Evolutionary conservation across 2,888 invertebrate species (phyloP).

Genomic region (Chouioia cunea): DNA sequence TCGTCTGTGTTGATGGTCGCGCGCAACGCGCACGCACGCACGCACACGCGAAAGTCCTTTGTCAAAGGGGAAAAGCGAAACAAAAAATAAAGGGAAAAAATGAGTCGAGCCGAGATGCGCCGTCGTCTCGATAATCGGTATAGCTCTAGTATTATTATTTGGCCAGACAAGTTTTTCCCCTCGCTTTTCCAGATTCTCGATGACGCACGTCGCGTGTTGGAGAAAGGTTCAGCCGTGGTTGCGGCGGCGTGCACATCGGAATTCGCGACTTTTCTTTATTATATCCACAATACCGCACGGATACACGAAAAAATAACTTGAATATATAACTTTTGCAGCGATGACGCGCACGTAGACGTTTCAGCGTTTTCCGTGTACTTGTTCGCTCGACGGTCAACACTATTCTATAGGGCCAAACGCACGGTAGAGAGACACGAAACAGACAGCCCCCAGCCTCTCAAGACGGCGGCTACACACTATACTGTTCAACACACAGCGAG

Average conservation of each 20-base stretch:
- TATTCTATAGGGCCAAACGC: background rate
- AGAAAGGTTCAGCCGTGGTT: background rate
- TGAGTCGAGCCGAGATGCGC: too few species aligned
- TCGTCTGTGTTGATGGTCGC: background rate
- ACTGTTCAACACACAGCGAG: too few species aligned
- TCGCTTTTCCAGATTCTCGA: too few species aligned
- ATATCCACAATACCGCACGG: background rate
- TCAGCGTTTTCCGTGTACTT: background rate
- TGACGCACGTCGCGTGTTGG: background rate
- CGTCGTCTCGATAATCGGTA: too few species aligned
- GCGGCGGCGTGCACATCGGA: background rate
- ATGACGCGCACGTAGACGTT: background rate
- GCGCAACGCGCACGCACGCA: slow-evolving; percentile 13
- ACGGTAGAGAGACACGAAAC: slow-evolving; percentile 1
- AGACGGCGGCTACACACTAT: too few species aligned
- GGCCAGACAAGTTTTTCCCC: too few species aligned
- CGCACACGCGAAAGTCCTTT: slow-evolving; percentile 41
- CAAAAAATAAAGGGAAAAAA: too few species aligned
- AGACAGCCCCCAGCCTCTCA: background rate
- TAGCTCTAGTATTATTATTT: too few species aligned
- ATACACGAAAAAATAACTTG: background rate
- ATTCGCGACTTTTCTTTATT: too few species aligned
- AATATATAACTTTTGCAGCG: too few species aligned
- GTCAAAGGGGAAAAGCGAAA: slow-evolving; percentile 13
- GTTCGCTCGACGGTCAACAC: background rate